Evolutionary conservation across 92 coral and sea anemone species (phyloP), one percentile per base, ranked within the genome.

Genomic region (Virgularia gustaviana): DNA sequence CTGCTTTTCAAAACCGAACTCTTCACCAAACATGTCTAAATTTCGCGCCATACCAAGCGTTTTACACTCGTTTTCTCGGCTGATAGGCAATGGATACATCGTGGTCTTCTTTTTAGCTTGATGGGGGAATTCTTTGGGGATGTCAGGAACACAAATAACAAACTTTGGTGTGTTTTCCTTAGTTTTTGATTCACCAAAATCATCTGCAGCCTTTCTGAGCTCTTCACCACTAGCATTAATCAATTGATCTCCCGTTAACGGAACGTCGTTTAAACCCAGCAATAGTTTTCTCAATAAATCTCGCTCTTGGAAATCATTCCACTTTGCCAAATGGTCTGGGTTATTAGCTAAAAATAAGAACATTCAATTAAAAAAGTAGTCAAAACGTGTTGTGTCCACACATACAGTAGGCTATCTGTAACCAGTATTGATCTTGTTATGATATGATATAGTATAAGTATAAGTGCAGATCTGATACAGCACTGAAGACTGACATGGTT

Each of bases 41-140:
- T 70, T 78, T 3, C 78, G 33, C 10, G 59, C 77, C 36, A 70
- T 10, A 0, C 83, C 83, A 20, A 78, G 33, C 18, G 60, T 78
- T 43, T 36, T 55, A 16, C 77, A 78, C 24, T 78, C 76, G 49
- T 78, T 78, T 59, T 74, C 79, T 42, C 39, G 49, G 45, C 79
- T 74, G 20, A 74, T 41, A 0, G 79, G 79, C 57, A 74, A 35
- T 27, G 71, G 63, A 33, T 25, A 74, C 22, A 74, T 59, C 30
- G 31, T 41, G 49, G 54, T 74, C 32, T 59, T 41, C 30, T 39
- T 33, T 37, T 45, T 33, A 20, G 70, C 57, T 10, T 24, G 54
- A 47, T 74, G 65, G 2, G 71, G 42, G 45, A 74, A 74, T 16
- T 74, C 79, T 23, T 58, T 62, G 30, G 79, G 79, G 28, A 74